Percentiles rank a stretch among this genome's conserved stretches.
Conservation (phyloP, 1,140 invertebrate genomes). For the silkworm (Bombyx mori) region ASM3026992v2 NC_085114.1:3469001-3469500, state of each 20-base stretch:
- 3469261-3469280: conserved; percentile 99
- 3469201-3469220: conserved; percentile 97
- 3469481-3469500: conserved; percentile 97
- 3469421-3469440: conserved; percentile 99
- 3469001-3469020: conserved; percentile 98
- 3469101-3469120: conserved; percentile 88
- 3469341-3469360: conserved; percentile 99
- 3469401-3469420: conserved; percentile 92
- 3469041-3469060: conserved; percentile 97
- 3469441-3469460: conserved; percentile 98
- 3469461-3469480: conserved; percentile 95
- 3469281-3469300: conserved; percentile 97
- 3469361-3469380: conserved; percentile 99
- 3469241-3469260: conserved; percentile 98
- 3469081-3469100: conserved; percentile 93
- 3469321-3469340: conserved; percentile 98
- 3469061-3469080: conserved; percentile 94
- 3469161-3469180: conserved; percentile 98
- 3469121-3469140: conserved; percentile 88
- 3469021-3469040: conserved; percentile 98
- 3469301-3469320: conserved; percentile 97
- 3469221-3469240: conserved; percentile 96
- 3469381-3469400: conserved; percentile 98
- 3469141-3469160: conserved; percentile 99
- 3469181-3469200: conserved; percentile 97